A percentile compares a stretch with the other conserved stretches of the same genome.
Conservation (phyloP, 2,113 vertebrate genomes). For the Columba janthina region DNA sequence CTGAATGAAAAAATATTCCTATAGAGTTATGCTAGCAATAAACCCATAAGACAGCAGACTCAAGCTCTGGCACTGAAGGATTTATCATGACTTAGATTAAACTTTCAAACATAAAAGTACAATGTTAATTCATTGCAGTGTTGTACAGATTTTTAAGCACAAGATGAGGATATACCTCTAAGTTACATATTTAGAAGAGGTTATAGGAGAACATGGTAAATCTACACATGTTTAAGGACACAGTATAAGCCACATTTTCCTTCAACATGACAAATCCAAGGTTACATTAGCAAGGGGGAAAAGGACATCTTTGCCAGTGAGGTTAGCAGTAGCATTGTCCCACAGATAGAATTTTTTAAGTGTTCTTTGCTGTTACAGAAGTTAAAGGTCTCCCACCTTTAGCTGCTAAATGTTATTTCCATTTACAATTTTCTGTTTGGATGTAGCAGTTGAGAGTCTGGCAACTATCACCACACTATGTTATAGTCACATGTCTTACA, state of each 20-base stretch:
- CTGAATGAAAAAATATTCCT: neutral
- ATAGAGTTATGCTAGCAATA: neutral
- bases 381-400: neutral
- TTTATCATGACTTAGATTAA: neutral
- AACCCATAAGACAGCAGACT: neutral
- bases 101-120: neutral
- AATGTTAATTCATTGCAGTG: neutral
- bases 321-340: neutral
- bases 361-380: neutral
- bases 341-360: neutral
- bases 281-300: neutral
- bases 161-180: neutral
- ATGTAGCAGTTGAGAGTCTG: neutral
- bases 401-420: neutral
- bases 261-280: neutral
- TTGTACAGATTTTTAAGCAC: neutral
- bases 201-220: neutral
- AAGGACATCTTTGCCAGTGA: neutral
- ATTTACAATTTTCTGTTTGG: neutral
- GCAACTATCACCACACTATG: fast-evolving
- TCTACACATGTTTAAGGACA: neutral
- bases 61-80: neutral
- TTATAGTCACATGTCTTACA: neutral
- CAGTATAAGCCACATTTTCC: neutral
- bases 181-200: neutral